Base-by-base conservation (phyloP, 2,888 invertebrate species). In the Tortricodes alternella region DNA sequence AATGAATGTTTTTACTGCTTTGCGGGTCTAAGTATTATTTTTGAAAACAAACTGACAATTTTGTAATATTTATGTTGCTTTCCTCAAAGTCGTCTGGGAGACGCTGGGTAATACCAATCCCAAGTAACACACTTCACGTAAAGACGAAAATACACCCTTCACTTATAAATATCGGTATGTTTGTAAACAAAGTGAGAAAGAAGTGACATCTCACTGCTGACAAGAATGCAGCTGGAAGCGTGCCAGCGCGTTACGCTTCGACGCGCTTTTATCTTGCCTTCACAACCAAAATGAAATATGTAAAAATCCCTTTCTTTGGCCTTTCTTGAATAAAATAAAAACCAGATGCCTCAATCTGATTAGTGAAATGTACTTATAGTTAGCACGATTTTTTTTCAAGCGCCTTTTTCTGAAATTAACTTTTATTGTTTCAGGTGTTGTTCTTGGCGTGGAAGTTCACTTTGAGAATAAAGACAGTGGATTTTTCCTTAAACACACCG, bases 401-500 rank as follows among this genome's bases (percentile, higher is more conserved):
- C 1, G 3, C 34, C 34, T 5, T 11, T 13, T 9, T 15, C 34
- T 34, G 34, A 34, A n/a, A 6, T 7, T 34, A 7, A 15, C 13
- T 44, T 1, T n/a, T 44, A n/a, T 80, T 67, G 73, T 93, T 92
- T 21, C 93, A 96, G 96, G 93, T 76, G 92, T 92, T 72, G 92
- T 92, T 74, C 85, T 92, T 67, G 93, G 94, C 67, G 96, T 97
- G 68, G 97, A 96, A 91, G 96, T 97, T 72, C 97, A 97, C 83
- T 97, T 97, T 83, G 97, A 97, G 89, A 96, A 96, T 81, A 95
- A 96, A 74, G 97, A 97, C 80, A 96, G 96, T 68, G 97, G 97
- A 44, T 97, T 97, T 91, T 97, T 97, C 84, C 89, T 97, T 72
- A 96, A 96, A 83, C 96, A 96, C 80, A 94, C 94, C 61, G 93